These are phyloP conservation scores for Spicauda simplicius DNA, from an alignment of 2,888 invertebrate genomes.

Conservation along the genomic window DNA sequence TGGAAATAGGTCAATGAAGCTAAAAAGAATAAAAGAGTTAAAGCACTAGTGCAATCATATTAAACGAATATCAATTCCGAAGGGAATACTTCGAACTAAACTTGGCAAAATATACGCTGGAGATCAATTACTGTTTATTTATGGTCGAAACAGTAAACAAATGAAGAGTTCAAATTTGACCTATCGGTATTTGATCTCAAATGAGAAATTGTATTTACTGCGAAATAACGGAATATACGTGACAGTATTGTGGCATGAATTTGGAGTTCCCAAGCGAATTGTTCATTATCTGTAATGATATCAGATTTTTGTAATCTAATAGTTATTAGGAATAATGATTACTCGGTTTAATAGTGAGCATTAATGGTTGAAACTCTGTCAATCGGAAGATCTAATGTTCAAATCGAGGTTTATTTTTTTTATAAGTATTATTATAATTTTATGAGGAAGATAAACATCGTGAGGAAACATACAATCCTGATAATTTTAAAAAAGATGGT, in stretches of 20 bases:
- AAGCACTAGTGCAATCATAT: too few relatives aligned
- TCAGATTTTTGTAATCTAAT: too few relatives aligned
- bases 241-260: neutral
- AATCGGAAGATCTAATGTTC: too few relatives aligned
- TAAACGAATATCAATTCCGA: slow-evolving; percentile 2
- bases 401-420: too few relatives aligned
- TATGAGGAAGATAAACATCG: too few relatives aligned
- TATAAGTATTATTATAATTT: too few relatives aligned
- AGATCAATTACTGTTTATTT: slow-evolving; percentile 12
- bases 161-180: slow-evolving; percentile 13
- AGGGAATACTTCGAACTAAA: slow-evolving; percentile 16
- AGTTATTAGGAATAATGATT: too few relatives aligned
- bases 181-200: neutral
- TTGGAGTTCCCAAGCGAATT: neutral
- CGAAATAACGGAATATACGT: neutral
- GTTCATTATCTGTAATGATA: neutral
- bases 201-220: neutral
- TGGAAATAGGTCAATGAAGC: neutral
- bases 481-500: too few relatives aligned
- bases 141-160: neutral
- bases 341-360: too few relatives aligned
- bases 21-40: too few relatives aligned
- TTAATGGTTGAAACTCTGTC: too few relatives aligned
- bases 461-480: too few relatives aligned
- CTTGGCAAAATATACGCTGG: slow-evolving; percentile 16